These are phyloP conservation scores for Sciurus carolinensis DNA, from an alignment of 2,797 vertebrate species.

Conservation along the genomic window DNA sequence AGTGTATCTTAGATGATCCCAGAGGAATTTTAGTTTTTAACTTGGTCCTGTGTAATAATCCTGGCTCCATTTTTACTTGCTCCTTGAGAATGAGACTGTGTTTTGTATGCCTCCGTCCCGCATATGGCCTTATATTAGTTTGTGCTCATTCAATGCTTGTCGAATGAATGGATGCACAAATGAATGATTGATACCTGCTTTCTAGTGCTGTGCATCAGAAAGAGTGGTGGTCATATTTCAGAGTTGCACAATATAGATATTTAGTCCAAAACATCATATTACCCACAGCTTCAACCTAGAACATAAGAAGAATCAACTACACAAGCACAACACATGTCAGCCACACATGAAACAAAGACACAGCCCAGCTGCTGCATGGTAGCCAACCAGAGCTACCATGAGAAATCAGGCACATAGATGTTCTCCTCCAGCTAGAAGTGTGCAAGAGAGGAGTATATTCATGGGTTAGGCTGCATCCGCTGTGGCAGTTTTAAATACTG, in stretches of 20 bases:
- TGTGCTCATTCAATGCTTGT: conserved; percentile 6
- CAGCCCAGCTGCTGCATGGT: background rate
- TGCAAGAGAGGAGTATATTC: background rate
- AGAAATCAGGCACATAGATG: conserved; percentile 43
- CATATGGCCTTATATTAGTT: background rate
- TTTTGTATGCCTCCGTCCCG: background rate
- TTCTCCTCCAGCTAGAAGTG: background rate
- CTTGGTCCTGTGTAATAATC: conserved; percentile 57
- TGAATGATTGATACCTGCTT: background rate
- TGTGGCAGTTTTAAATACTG: background rate
- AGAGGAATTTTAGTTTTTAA: conserved; percentile 10
- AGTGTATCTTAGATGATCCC: background rate
- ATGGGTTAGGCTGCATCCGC: background rate
- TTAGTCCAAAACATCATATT: background rate
- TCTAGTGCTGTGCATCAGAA: background rate
- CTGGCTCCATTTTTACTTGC: conserved; percentile 6
- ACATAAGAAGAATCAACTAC: background rate
- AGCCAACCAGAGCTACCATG: background rate
- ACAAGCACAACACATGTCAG: background rate
- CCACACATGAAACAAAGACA: background rate
- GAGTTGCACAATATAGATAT: background rate
- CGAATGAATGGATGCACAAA: background rate
- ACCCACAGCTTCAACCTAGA: conserved; percentile 25
- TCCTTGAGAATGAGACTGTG: background rate
- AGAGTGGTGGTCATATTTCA: background rate